phyloP scores from a whole-genome alignment of 1,140 invertebrate genomes.

The Drosophila varians region DNA sequence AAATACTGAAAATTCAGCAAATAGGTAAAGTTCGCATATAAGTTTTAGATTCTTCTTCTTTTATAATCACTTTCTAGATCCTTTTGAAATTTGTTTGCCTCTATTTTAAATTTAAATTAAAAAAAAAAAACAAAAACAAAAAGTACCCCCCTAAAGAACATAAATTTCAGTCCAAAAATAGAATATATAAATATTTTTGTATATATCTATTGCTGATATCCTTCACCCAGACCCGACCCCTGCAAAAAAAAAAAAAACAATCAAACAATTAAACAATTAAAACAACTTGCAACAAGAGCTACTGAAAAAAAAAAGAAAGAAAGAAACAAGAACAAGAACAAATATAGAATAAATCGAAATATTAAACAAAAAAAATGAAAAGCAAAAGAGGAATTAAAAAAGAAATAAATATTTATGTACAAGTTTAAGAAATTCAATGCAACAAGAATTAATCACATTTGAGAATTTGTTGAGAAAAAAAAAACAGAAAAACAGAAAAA shows the following conservation, averaged over 20 bases:
- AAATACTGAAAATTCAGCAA: constrained; percentile 47
- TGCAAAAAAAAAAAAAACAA: constrained; percentile 22
- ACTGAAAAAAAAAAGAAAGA: constrained; percentile 20
- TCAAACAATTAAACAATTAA: neutral
- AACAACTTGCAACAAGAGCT: constrained; percentile 15
- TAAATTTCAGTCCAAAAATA: constrained; percentile 5
- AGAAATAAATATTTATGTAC: constrained; percentile 24
- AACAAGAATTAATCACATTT: constrained; percentile 81
- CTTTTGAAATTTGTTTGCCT: constrained; percentile 15
- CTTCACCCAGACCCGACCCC: constrained; percentile 40
- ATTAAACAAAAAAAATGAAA: constrained; percentile 9
- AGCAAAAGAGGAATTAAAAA: constrained; percentile 8
- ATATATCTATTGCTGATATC: constrained; percentile 31
- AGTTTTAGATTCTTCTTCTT: constrained; percentile 31
- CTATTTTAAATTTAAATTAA: constrained; percentile 4
- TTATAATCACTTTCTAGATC: constrained; percentile 7
- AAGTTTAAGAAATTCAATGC: constrained; percentile 76
- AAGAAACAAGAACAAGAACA: constrained; percentile 6
- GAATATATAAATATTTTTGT: constrained; percentile 20
- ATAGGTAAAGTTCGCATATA: constrained; percentile 72
- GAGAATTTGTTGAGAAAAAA: constrained; percentile 40
- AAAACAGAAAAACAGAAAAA: too few relatives aligned
- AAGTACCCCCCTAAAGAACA: neutral
- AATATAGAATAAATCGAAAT: constrained; percentile 4
- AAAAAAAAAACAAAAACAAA: constrained; percentile 6